Percentiles rank a stretch among this genome's conserved stretches.
Conservation (phyloP, 2,113 vertebrate species). For the Chionomys nivalis region DNA sequence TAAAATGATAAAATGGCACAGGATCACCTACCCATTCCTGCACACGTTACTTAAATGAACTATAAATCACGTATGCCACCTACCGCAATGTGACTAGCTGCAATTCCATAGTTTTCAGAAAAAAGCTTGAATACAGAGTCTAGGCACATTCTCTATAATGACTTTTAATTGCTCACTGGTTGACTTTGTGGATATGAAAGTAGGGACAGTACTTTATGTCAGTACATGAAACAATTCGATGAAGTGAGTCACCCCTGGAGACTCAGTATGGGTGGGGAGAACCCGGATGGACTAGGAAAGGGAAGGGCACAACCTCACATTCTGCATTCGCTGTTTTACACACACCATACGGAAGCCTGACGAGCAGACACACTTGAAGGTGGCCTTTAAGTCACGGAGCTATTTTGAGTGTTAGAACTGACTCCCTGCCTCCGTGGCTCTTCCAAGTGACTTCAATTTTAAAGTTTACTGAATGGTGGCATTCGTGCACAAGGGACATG, state of each 20-base stretch:
- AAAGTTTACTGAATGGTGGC: not conserved
- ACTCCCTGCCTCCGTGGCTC: not conserved
- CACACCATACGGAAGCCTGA: not conserved
- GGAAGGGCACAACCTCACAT: not conserved
- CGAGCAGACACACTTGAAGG: not conserved
- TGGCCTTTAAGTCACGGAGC: not conserved
- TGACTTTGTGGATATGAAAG: not conserved
- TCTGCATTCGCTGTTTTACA: fast-evolving
- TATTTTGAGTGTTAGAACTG: not conserved
- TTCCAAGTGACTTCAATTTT: not conserved
- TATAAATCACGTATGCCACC: not conserved
- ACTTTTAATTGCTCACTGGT: not conserved
- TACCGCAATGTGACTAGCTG: not conserved
- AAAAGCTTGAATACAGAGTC: not conserved
- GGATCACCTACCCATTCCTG: not conserved
- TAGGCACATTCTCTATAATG: not conserved
- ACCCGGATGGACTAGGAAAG: not conserved
- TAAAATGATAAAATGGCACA: not conserved
- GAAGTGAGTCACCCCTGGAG: fast-evolving
- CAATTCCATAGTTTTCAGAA: not conserved
- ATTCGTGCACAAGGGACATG: not conserved
- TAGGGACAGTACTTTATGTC: not conserved
- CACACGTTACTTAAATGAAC: not conserved
- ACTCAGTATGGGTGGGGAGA: not conserved
- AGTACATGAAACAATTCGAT: not conserved